Conservation (phyloP, 1,140 invertebrate species). For the Pseudomyrmex concolor region DNA sequence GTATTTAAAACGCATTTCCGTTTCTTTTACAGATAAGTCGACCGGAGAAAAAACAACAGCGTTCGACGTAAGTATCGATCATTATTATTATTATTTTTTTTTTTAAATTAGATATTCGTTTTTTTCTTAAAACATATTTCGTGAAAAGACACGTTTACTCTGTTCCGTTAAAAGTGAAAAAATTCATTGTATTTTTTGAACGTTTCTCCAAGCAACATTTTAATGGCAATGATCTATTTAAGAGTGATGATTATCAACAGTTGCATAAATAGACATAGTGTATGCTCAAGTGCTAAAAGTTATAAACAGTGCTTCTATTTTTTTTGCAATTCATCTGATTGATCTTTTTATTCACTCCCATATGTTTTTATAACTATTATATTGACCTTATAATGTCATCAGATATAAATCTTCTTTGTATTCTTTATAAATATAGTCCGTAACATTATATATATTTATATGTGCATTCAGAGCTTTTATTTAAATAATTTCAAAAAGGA, state of each 20-base stretch:
- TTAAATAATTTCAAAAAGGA: constrained; percentile 15
- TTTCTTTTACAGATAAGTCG: constrained; percentile 82
- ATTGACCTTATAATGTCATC: neutral
- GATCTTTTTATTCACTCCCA: neutral
- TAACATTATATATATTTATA: neutral
- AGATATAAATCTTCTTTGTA: neutral
- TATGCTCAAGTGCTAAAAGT: neutral
- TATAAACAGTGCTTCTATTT: neutral
- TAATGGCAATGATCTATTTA: neutral
- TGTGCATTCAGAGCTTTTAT: neutral
- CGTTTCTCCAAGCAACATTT: neutral
- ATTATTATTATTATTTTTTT: neutral
- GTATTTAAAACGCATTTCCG: constrained; percentile 14
- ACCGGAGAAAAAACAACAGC: constrained; percentile 80
- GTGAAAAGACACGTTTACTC: neutral
- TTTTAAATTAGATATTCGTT: neutral
- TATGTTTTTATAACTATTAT: neutral
- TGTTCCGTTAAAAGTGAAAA: neutral
- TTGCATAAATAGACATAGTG: neutral
- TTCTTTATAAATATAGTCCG: neutral
- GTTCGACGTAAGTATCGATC: constrained; percentile 80
- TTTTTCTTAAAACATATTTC: neutral
- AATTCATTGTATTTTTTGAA: neutral
- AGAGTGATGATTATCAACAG: constrained; percentile 23
- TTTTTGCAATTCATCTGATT: too few species aligned